Evolutionary conservation across 2,113 vertebrate species (phyloP).

Genomic region (Plecotus auritus): DNA sequence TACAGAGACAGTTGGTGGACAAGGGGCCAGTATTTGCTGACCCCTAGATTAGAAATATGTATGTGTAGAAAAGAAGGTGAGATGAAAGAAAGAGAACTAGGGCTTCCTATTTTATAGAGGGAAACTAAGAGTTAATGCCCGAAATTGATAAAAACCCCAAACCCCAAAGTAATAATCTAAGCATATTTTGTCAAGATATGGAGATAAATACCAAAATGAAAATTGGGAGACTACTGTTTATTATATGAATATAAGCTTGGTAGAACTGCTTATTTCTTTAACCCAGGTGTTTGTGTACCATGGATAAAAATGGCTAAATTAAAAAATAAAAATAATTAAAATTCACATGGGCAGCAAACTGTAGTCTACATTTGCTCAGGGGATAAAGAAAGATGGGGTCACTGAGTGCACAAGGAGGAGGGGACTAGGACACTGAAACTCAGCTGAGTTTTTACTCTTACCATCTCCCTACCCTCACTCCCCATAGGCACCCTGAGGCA

Average conservation of each 20-base stretch:
- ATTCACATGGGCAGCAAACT: not conserved
- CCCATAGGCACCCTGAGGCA: not conserved
- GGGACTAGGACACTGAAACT: not conserved
- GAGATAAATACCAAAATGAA: not conserved
- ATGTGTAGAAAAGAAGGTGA: not conserved
- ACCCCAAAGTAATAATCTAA: not conserved
- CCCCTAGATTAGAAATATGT: not conserved
- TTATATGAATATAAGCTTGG: not conserved
- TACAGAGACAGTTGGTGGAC: not conserved
- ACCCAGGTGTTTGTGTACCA: not conserved
- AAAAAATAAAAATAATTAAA: conserved; percentile 21
- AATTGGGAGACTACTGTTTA: not conserved
- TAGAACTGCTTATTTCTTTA: conserved; percentile 12
- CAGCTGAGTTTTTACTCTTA: not conserved
- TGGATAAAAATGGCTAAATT: conserved; percentile 39
- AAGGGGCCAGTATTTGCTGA: not conserved
- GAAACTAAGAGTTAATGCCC: not conserved
- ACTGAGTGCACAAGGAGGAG: not conserved
- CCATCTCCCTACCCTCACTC: too few relatives aligned
- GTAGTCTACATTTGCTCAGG: not conserved
- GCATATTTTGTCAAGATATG: not conserved
- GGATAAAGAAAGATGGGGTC: not conserved
- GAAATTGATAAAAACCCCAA: not conserved
- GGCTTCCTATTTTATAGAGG: not conserved
- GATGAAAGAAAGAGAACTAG: not conserved